phyloP scores from a whole-genome alignment of 1,140 invertebrate species.

The Bathynomus jamesi region DNA sequence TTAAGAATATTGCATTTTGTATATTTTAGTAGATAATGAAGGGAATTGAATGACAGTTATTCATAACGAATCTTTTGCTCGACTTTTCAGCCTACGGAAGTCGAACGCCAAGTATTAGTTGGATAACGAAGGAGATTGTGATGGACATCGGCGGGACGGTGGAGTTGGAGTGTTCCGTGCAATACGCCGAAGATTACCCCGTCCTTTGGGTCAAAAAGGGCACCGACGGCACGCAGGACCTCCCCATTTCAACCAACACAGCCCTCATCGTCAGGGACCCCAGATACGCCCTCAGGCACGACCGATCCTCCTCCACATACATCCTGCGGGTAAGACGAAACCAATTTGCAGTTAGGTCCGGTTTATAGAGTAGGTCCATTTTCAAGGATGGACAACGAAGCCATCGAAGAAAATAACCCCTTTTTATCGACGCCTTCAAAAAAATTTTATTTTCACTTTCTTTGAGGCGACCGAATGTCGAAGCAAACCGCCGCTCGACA shows the following conservation, averaged over 20 bases:
- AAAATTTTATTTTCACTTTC: too few relatives aligned
- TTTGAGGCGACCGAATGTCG: too few relatives aligned
- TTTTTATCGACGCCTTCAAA: too few relatives aligned
- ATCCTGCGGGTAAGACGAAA: slow-evolving; percentile 66
- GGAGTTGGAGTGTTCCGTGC: slow-evolving; percentile 78
- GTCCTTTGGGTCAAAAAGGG: slow-evolving; percentile 36
- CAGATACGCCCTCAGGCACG: slow-evolving; percentile 72
- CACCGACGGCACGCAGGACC: slow-evolving; percentile 33
- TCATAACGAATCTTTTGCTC: too few relatives aligned
- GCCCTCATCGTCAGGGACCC: slow-evolving; percentile 76
- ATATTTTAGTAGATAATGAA: too few relatives aligned
- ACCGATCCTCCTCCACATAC: slow-evolving; percentile 67
- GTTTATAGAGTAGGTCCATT: too few relatives aligned
- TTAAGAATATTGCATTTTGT: too few relatives aligned
- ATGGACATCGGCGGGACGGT: slow-evolving; percentile 82
- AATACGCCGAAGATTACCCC: slow-evolving; percentile 63
- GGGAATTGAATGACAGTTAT: too few relatives aligned
- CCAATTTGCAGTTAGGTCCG: too few relatives aligned
- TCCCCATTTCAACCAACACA: slow-evolving; percentile 69
- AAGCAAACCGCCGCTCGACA: too few relatives aligned
- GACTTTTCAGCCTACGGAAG: slow-evolving; percentile 56
- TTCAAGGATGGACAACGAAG: too few relatives aligned
- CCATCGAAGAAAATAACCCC: too few relatives aligned
- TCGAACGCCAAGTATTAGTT: slow-evolving; percentile 79
- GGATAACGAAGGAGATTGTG: slow-evolving; percentile 83